Evolutionary conservation across 1,140 invertebrate species (phyloP).

Genomic region (Maconellicoccus hirsutus): DNA sequence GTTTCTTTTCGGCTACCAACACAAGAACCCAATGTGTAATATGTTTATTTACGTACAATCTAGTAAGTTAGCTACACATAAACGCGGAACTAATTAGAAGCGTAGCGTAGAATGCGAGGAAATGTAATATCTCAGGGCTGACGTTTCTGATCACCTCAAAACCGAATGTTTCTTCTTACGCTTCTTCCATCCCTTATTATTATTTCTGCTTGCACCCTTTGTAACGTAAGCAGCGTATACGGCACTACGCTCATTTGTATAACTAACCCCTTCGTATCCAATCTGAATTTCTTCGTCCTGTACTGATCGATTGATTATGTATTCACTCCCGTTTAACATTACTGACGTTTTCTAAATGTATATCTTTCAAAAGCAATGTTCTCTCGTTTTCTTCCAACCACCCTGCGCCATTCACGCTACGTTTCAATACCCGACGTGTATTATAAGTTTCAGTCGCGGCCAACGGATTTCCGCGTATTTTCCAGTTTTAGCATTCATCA

Average conservation of each 20-base stretch:
- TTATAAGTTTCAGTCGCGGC: constrained; percentile 1
- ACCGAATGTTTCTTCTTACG: constrained; percentile 7
- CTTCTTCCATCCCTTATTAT: neutral
- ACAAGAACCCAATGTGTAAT: too few species aligned
- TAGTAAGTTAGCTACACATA: too few species aligned
- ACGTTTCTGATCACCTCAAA: constrained; percentile 7
- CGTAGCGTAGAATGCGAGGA: neutral
- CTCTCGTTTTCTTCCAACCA: neutral
- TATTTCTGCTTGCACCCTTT: constrained; percentile 4
- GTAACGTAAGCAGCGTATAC: neutral
- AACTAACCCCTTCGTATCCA: constrained; percentile 1
- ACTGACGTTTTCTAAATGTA: constrained; percentile 9
- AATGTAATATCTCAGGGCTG: neutral
- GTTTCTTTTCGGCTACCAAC: too few species aligned
- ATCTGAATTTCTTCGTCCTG: constrained; percentile 1
- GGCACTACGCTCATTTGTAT: neutral
- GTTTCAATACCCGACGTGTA: constrained; percentile 2
- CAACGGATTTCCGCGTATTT: constrained; percentile 7
- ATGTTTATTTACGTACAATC: too few species aligned
- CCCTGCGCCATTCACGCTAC: neutral
- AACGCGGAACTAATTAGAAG: neutral
- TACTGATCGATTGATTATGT: constrained; percentile 9
- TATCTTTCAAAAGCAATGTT: constrained; percentile 4
- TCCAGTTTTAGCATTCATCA: constrained; percentile 8
- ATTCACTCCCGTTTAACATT: constrained; percentile 8